These are phyloP conservation scores for Eurosta solidaginis DNA, from an alignment of 1,140 invertebrate species.

Conservation along the genomic window DNA sequence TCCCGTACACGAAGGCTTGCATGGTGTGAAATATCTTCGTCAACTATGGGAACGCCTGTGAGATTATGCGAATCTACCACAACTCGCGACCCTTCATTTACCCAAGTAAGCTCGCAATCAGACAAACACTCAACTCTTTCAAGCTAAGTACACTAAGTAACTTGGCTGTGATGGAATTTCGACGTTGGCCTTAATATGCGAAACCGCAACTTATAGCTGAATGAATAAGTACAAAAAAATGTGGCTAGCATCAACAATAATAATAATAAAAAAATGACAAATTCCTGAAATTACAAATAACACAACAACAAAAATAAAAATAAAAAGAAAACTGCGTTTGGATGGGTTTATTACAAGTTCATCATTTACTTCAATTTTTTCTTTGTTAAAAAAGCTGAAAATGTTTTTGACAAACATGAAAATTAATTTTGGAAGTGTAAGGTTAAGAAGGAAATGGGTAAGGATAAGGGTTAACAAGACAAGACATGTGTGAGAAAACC, in stretches of 20 bases:
- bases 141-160: no score
- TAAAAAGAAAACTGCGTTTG: no score
- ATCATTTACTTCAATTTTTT: no score
- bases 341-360: no score
- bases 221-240: neutral
- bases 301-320: no score
- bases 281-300: slow-evolving; percentile 4
- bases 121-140: neutral
- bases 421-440: no score
- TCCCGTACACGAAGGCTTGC: neutral
- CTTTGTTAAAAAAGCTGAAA: no score
- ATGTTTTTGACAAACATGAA: no score
- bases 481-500: no score
- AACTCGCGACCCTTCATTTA: neutral
- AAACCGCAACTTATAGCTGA: neutral
- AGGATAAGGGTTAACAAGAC: no score
- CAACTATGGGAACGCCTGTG: neutral
- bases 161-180: neutral
- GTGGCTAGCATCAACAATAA: neutral
- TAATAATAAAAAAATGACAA: slow-evolving; percentile 29
- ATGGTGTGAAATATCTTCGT: neutral
- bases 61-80: neutral
- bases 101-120: neutral
- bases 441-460: no score
- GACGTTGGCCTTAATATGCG: slow-evolving; percentile 1